Evolutionary conservation across 2,888 invertebrate species (phyloP), one percentile per base, ranked within the genome.

Genomic region (Agrochola litura): DNA sequence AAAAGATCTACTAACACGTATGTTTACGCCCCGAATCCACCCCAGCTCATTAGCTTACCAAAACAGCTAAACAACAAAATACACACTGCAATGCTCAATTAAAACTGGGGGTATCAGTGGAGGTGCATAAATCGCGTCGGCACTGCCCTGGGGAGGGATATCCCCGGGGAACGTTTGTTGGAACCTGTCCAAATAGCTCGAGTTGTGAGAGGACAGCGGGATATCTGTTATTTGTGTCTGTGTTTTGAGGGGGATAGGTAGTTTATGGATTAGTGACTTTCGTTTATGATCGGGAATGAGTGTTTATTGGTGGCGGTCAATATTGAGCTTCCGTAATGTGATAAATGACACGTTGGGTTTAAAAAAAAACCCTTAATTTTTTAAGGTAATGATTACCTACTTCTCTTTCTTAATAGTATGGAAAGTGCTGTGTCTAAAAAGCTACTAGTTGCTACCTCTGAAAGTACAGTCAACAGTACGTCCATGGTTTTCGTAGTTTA

Each of bases 121-220:
- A n/a, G 69, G 67, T 22, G 75, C 80, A 90, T 90, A 91, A 90
- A 91, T 89, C 81, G 79, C 70, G 80, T 79, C 54, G 67, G 74
- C 77, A 80, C 73, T 83, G 74, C 78, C 74, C 79, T 71, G 78
- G 77, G 82, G 82, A 63, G 77, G 80, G 63, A 54, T 76, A 66
- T 78, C 85, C 89, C 79, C 63, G 10, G 68, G 78, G 79, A 66
- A 52, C 61, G 68, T 64, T 75, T 65, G 85, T 81, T 88, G 88
- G 88, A 77, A 14, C 22, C 25, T 2, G 61, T 43, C 88, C 88
- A 87, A 87, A 86, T 76, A 69, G 16, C 70, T 56, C 37, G 54
- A 71, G 61, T 25, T 73, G 73, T 46, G 63, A 71, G 75, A 41
- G 72, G n/a, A 58, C 6, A 52, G 79, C 75, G 76, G 64, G 46